These are phyloP conservation scores for Hoplodrina ambigua DNA, from an alignment of 2,888 invertebrate species.

Conservation along the genomic window DNA sequence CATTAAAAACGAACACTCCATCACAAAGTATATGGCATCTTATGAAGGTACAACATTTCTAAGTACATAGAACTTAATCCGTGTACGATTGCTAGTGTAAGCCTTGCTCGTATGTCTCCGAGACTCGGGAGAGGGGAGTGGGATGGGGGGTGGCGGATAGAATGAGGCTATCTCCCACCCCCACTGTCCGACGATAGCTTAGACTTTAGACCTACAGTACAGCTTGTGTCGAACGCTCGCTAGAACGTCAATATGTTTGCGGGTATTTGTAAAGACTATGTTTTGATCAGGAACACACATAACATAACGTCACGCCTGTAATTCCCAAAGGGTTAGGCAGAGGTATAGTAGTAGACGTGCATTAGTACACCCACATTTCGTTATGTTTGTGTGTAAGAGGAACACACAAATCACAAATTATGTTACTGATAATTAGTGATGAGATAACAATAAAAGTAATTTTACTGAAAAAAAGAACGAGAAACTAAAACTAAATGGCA, in stretches of 20 bases:
- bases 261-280: slow-evolving; percentile 13
- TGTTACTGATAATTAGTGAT: too few relatives aligned
- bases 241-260: slow-evolving; percentile 49
- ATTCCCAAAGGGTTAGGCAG: too few relatives aligned
- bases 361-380: too few relatives aligned
- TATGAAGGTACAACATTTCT: slow-evolving; percentile 2
- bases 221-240: slow-evolving; percentile 19
- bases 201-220: slow-evolving; percentile 38
- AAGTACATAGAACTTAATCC: slow-evolving; percentile 44
- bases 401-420: too few relatives aligned
- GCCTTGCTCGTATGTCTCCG: slow-evolving; percentile 54
- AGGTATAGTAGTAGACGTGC: too few relatives aligned
- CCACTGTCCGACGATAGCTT: slow-evolving; percentile 53
- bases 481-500: too few relatives aligned
- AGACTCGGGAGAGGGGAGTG: slow-evolving; percentile 19
- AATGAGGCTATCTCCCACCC: slow-evolving; percentile 39
- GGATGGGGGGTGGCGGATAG: slow-evolving; percentile 11
- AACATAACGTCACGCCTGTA: too few relatives aligned
- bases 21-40: neutral
- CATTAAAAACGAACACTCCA: neutral
- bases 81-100: slow-evolving; percentile 50
- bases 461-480: too few relatives aligned
- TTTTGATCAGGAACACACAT: neutral
- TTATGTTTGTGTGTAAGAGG: too few relatives aligned
- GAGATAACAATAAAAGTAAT: too few relatives aligned